A percentile compares a stretch with the other conserved stretches of the same genome.
phyloP scores from a whole-genome alignment of 37 sponge, comb jelly and placozoan genomes.

The Ephydatia muelleri region DNA sequence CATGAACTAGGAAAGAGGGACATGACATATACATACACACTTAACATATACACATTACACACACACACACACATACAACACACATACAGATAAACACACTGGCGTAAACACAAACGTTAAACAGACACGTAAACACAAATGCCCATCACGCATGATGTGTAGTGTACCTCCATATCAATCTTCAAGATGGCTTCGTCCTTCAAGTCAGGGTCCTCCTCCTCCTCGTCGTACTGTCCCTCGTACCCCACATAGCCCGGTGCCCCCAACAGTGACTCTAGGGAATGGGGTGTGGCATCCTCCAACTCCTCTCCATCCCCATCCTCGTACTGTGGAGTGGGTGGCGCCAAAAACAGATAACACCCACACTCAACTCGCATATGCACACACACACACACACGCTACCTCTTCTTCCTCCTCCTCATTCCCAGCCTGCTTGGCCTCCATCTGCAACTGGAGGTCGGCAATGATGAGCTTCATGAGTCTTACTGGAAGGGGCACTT shows the following conservation, averaged over 20 bases:
- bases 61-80: conserved; percentile 2
- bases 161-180: conserved; percentile 71
- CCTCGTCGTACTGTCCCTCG: conserved; percentile 32
- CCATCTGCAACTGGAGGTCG: conserved; percentile 60
- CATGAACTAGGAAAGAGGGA: too few species aligned
- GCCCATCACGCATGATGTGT: too few species aligned
- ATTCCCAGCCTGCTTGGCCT: conserved; percentile 27
- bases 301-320: background rate
- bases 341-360: background rate
- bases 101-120: too few species aligned
- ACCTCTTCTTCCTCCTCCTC: conserved; percentile 28
- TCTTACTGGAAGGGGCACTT: conserved; percentile 66
- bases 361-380: background rate
- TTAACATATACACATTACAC: background rate
- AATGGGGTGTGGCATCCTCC: background rate
- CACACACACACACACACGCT: background rate
- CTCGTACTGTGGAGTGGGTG: background rate
- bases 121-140: background rate
- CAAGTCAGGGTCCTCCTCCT: conserved; percentile 80
- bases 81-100: background rate
- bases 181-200: conserved; percentile 66
- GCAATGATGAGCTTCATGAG: conserved; percentile 64
- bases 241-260: conserved; percentile 1
- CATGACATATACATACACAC: background rate
- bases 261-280: conserved; percentile 24